Conservation (phyloP, 1,140 invertebrate genomes). For the Brachystomella parvula region DNA sequence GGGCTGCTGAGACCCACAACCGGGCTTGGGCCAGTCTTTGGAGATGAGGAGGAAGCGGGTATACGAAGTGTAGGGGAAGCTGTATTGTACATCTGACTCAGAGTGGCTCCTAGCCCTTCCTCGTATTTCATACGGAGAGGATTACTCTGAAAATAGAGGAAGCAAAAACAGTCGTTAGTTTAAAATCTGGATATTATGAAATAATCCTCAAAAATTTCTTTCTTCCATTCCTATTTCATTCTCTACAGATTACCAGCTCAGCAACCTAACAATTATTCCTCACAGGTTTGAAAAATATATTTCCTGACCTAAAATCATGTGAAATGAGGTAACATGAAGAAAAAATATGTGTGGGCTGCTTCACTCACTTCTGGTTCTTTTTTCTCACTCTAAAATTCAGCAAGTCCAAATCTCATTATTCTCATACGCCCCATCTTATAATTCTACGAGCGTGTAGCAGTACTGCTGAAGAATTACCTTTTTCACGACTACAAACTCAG, state of each 20-base stretch:
- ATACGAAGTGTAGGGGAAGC: conserved; percentile 7
- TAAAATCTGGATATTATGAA: not conserved
- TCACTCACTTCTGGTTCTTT: no score
- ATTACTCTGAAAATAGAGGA: conserved; percentile 12
- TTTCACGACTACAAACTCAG: no score
- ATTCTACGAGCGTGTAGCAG: no score
- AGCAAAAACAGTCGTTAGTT: conserved; percentile 11
- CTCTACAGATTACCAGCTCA: not conserved
- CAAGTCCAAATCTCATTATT: no score
- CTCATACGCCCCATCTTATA: no score
- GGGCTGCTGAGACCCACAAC: conserved; percentile 12
- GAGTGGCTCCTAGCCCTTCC: conserved; percentile 36
- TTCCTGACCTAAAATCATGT: not conserved
- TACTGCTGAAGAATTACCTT: no score
- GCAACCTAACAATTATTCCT: not conserved
- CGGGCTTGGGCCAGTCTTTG: not conserved
- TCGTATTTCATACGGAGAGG: conserved; percentile 29
- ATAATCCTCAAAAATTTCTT: not conserved
- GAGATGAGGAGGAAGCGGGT: conserved; percentile 26
- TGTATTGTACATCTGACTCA: conserved; percentile 36
- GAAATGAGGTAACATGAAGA: no score
- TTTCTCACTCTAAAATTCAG: no score
- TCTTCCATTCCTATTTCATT: not conserved
- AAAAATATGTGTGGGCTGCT: no score
- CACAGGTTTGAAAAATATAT: not conserved